Evolutionary conservation across 2,797 vertebrate species (phyloP), one percentile per base, ranked within the genome.

Genomic region (Pseudochirops cupreus): DNA sequence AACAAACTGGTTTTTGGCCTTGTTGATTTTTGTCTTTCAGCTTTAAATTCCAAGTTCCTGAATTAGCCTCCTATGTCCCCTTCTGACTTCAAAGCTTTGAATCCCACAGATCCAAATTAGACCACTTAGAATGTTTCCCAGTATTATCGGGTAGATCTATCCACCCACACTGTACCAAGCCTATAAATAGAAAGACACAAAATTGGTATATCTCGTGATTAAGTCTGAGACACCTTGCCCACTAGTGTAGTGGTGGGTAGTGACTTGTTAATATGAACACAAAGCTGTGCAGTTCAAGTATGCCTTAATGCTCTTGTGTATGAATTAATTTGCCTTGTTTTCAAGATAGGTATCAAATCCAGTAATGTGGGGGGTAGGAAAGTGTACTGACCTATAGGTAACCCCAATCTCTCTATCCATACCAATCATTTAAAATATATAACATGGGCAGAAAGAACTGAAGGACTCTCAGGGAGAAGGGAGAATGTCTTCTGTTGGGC

Each of bases 51-150:
- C 10, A 50, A 24, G 39, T n/a, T 1, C 2, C 53, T 59, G 82
- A 93, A 96, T 94, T 92, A 94, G 28, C 14, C 56, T 90, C 21
- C 16, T 57, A 24, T 95, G 91, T 96, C 52, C 59, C 90, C 18
- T 46, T 29, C 18, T 31, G 56, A 82, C 46, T 87, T 87, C 74
- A 46, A 87, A 87, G 18, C 50, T 57, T 1, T 95, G 67, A 92
- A 96, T 91, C 57, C 92, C 67, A 54, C 46, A 93, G 46, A 46
- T 91, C 29, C 92, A 92, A 93, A 96, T 55, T 93, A 92, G 21
- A 31, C 31, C 39, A 62, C 94, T 96, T 96, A 95, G 39, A 95
- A 94, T 1, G 93, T 96, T 96, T 96, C 57, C 21, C 10, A 55
- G 24, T 91, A 58, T 90, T 93, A 11, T 46, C 7, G 31, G 39